Base-by-base conservation (phyloP, 2,888 invertebrate genomes). In the Diarsia brunnea region DNA sequence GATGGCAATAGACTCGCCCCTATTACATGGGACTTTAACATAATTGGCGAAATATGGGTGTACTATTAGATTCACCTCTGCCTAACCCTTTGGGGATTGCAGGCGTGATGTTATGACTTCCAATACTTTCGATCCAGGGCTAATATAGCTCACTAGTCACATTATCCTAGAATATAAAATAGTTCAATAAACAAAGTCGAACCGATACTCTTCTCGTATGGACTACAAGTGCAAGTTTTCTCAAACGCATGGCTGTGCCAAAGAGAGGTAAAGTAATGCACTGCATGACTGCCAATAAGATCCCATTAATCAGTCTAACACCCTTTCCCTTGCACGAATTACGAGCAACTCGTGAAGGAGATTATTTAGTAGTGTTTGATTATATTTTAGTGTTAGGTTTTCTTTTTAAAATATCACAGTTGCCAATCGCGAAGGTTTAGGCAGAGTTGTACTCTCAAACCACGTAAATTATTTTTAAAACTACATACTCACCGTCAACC, bases 301-400 rank as follows among this genome's bases (percentile, higher is more conserved):
- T 24, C 19, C 24, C 49, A 81, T 81, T 16, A 27, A 70, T 81
- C 84, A 84, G 66, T 68, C 21, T 64, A 67, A 79, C 81, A 81
- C 81, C 84, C 31, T 79, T 83, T 84, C 80, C 45, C 60, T 79
- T 69, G 60, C 53, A 61, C 45, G 67, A 80, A n/a, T 66, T 83
- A 81, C 55, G 73, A 78, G 60, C n/a, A 45, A 16, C 16, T 66
- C 61, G 78, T 77, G 70, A 53, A 64, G 12, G 7, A 14, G 47
- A 16, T 63, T 12, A 10, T 75, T 27, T n/a, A n/a, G 31, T 49
- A 64, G 51, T n/a, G n/a, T n/a, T n/a, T n/a, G n/a, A n/a, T n/a
- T n/a, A n/a, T n/a, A n/a, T n/a, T n/a, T n/a, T n/a, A n/a, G n/a
- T n/a, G n/a, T n/a, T n/a, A n/a, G n/a, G n/a, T n/a, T n/a, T 49